Percentiles rank a stretch among this genome's conserved stretches.
These are phyloP conservation scores for Triops longicaudatus DNA, from an alignment of 1,140 invertebrate species.

Conservation along the genomic window DNA sequence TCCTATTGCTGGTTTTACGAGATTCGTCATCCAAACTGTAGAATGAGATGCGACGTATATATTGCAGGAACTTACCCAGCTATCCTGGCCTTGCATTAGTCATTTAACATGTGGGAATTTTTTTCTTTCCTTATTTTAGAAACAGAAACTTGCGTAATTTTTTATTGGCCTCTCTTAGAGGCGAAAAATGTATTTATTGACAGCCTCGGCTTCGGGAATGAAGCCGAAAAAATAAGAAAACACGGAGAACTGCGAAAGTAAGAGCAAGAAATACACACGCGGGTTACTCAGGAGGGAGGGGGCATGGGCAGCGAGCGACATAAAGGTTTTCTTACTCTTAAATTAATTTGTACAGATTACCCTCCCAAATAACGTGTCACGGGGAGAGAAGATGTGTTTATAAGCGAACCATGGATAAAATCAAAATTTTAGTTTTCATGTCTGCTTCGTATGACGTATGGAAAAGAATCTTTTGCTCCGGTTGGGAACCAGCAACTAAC, in stretches of 20 bases:
- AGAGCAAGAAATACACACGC: not conserved
- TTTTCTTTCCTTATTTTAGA: too few relatives aligned
- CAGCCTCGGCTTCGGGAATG: not conserved
- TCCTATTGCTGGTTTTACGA: not conserved
- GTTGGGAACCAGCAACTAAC: not conserved
- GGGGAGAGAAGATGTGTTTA: not conserved
- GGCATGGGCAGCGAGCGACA: not conserved
- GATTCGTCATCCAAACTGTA: not conserved
- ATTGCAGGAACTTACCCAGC: not conserved
- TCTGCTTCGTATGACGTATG: not conserved
- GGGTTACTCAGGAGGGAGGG: not conserved
- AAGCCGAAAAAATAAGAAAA: not conserved
- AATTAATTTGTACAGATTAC: not conserved
- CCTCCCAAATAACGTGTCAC: not conserved
- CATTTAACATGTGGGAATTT: not conserved
- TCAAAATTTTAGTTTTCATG: not conserved
- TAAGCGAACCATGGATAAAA: not conserved
- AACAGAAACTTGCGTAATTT: not conserved
- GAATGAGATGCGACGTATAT: not conserved
- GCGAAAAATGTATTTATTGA: conserved; percentile 6
- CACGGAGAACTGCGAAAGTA: conserved; percentile 1
- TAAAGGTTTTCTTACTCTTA: not conserved
- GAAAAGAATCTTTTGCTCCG: not conserved
- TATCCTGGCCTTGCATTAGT: not conserved
- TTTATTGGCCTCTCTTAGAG: not conserved